Evolutionary conservation across 2,888 invertebrate species (phyloP).

Genomic region (Drepana falcataria): DNA sequence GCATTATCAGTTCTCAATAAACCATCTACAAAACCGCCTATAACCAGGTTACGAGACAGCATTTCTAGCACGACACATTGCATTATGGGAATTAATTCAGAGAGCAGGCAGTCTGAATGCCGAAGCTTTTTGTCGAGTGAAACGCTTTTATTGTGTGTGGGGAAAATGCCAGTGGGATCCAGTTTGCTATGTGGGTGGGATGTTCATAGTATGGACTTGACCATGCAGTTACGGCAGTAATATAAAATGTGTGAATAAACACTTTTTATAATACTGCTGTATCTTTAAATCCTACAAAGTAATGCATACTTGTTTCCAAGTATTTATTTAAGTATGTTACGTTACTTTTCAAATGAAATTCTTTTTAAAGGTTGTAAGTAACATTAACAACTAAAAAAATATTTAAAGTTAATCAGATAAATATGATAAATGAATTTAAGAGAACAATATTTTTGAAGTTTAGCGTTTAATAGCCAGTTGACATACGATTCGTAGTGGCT

Average conservation of each 20-base stretch:
- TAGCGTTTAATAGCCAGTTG: too few species aligned
- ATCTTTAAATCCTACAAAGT: too few species aligned
- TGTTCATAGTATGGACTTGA: slow-evolving; percentile 5
- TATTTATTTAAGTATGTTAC: too few species aligned
- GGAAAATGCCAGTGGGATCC: slow-evolving; percentile 41
- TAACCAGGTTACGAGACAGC: slow-evolving; percentile 6
- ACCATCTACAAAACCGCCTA: neutral
- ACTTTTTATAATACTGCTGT: neutral
- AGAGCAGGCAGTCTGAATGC: slow-evolving; percentile 30
- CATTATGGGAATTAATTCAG: slow-evolving; percentile 24
- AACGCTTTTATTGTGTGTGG: slow-evolving; percentile 37
- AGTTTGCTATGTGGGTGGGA: slow-evolving; percentile 18
- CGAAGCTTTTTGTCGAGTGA: slow-evolving; percentile 38
- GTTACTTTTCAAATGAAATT: too few species aligned
- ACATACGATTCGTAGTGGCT: too few species aligned
- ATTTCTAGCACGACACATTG: slow-evolving; percentile 11
- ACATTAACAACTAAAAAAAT: too few species aligned
- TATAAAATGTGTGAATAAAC: slow-evolving; percentile 4
- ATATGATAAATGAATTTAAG: too few species aligned
- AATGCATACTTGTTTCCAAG: too few species aligned
- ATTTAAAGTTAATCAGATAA: too few species aligned
- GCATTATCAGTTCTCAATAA: neutral
- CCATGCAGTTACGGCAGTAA: slow-evolving; percentile 19
- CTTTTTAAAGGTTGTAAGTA: too few species aligned
- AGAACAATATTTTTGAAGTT: too few species aligned